These are phyloP conservation scores for Dermolepida albohirtum DNA, from an alignment of 2,888 invertebrate species.

Conservation along the genomic window DNA sequence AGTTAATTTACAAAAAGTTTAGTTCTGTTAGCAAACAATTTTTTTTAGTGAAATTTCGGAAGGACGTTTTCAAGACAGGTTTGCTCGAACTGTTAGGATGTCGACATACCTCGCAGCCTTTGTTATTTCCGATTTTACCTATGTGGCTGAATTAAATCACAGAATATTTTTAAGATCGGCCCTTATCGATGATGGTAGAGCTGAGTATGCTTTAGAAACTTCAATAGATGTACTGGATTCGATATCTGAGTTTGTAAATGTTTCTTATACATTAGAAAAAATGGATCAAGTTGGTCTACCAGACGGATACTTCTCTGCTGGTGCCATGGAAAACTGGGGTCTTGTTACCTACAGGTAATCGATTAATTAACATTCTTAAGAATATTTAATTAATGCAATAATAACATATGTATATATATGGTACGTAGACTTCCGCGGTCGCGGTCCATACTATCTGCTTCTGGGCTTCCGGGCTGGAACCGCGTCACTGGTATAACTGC, in stretches of 20 bases:
- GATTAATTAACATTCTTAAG: too few relatives aligned
- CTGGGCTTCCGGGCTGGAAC: too few relatives aligned
- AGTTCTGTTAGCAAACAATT: too few relatives aligned
- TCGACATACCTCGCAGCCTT: slow-evolving; percentile 87
- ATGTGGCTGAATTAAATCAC: slow-evolving; percentile 7
- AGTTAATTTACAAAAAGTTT: not conserved
- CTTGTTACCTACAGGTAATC: slow-evolving; percentile 77
- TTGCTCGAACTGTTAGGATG: slow-evolving; percentile 69
- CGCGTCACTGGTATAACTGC: too few relatives aligned
- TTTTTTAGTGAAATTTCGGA: slow-evolving; percentile 3
- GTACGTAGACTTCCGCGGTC: too few relatives aligned
- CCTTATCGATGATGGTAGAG: slow-evolving; percentile 55
- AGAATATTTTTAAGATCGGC: slow-evolving; percentile 32
- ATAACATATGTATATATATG: too few relatives aligned
- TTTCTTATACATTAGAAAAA: slow-evolving; percentile 69
- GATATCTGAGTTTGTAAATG: slow-evolving; percentile 71
- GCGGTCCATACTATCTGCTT: too few relatives aligned
- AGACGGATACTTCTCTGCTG: slow-evolving; percentile 76
- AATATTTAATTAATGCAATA: too few relatives aligned
- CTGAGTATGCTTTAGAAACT: slow-evolving; percentile 63
- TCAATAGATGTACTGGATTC: slow-evolving; percentile 65
- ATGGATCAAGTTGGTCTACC: slow-evolving; percentile 86
- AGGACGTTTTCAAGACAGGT: slow-evolving; percentile 22
- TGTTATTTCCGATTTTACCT: slow-evolving; percentile 77
- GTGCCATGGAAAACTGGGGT: slow-evolving; percentile 97